Evolutionary conservation across 2,113 vertebrate species (phyloP).

Genomic region (Bujurquina vittata): DNA sequence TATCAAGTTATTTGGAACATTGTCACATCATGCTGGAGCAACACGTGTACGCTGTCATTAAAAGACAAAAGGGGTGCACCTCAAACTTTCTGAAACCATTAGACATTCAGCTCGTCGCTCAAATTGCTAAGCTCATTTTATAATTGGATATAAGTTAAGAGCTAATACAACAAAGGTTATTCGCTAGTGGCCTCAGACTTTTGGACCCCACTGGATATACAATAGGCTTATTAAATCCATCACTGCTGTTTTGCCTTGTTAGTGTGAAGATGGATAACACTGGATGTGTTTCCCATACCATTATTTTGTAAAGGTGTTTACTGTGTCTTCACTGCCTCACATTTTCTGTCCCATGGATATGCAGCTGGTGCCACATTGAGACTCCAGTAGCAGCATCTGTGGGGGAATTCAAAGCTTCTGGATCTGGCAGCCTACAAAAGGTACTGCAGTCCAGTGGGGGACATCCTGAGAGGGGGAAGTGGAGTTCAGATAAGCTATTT

Average conservation of each 20-base stretch:
- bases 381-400: conserved; percentile 22
- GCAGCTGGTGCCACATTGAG: conserved; percentile 39
- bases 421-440: conserved; percentile 44
- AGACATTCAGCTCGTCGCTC: neutral
- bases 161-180: neutral
- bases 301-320: neutral
- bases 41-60: neutral
- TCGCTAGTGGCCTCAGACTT: neutral
- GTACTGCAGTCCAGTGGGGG: conserved; percentile 32
- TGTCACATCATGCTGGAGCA: neutral
- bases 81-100: neutral
- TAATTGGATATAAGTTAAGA: neutral
- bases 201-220: neutral
- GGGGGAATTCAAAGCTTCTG: conserved; percentile 49
- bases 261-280: neutral
- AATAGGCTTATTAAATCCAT: neutral
- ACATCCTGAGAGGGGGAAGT: conserved; percentile 40
- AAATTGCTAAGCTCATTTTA: neutral
- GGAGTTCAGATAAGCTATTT: conserved; percentile 40
- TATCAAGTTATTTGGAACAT: neutral
- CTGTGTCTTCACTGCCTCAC: neutral
- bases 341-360: conserved; percentile 9
- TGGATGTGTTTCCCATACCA: neutral
- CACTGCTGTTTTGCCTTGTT: neutral
- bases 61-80: neutral